Percentiles rank a stretch among this genome's conserved stretches.
phyloP scores from a whole-genome alignment of 2,888 invertebrate species.

The Morpho achilles region DNA sequence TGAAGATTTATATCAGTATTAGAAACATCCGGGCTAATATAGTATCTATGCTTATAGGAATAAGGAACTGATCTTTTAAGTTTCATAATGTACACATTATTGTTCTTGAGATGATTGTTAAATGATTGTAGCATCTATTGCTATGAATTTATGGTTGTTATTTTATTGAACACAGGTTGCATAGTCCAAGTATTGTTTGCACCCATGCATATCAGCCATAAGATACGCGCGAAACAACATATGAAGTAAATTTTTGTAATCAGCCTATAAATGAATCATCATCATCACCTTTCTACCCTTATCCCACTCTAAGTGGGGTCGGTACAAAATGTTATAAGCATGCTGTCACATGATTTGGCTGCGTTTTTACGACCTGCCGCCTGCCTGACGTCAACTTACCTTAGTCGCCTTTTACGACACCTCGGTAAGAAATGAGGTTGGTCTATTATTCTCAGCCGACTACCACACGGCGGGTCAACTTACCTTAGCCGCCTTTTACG shows the following conservation, averaged over 20 bases:
- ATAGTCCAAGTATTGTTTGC: conserved; percentile 33
- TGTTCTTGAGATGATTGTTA: background rate
- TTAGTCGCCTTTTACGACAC: too few species aligned
- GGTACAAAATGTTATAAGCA: too few species aligned
- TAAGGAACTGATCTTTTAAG: background rate
- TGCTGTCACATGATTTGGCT: too few species aligned
- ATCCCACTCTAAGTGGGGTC: too few species aligned
- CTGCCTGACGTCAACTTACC: too few species aligned
- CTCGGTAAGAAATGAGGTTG: too few species aligned
- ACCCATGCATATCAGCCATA: conserved; percentile 56
- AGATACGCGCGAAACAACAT: conserved; percentile 25
- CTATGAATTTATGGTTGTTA: background rate
- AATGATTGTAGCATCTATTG: background rate
- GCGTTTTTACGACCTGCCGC: too few species aligned
- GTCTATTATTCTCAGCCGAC: too few species aligned
- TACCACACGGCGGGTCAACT: too few species aligned
- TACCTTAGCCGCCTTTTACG: too few species aligned
- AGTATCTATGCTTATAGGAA: background rate
- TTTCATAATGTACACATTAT: too few species aligned
- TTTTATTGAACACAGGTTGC: background rate
- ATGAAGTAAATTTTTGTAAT: conserved; percentile 1
- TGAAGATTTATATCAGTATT: conserved; percentile 8
- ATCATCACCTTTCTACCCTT: too few species aligned
- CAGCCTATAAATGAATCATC: background rate
- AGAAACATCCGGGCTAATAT: background rate